Evolutionary conservation across 2,797 vertebrate species (phyloP).

Genomic region (Coluber constrictor): DNA sequence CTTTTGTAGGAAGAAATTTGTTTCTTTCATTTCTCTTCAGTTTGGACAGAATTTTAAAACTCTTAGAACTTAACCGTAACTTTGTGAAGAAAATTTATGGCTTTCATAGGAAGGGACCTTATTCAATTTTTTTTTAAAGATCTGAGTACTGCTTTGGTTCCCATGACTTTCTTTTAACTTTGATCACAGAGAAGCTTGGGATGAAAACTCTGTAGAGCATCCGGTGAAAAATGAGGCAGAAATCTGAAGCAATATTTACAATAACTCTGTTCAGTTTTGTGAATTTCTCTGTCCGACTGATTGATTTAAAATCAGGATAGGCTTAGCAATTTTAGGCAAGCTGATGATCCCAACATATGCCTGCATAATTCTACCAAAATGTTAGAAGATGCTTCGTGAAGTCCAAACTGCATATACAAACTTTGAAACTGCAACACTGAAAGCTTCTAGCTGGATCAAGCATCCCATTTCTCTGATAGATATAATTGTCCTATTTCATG

Average conservation of each 20-base stretch:
- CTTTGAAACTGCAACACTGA: constrained; percentile 24
- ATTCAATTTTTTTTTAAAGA: background rate
- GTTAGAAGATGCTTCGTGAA: constrained; percentile 37
- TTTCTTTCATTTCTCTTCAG: constrained; percentile 13
- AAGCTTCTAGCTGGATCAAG: constrained; percentile 19
- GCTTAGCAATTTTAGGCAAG: constrained; percentile 30
- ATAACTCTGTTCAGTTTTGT: constrained; percentile 50
- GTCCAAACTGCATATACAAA: background rate
- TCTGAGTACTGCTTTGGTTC: background rate
- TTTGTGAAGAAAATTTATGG: constrained; percentile 8
- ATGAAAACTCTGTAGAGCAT: constrained; percentile 49
- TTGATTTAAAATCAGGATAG: constrained; percentile 16
- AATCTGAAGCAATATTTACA: constrained; percentile 53
- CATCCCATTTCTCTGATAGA: background rate
- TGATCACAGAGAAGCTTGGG: constrained; percentile 17
- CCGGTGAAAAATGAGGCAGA: constrained; percentile 44
- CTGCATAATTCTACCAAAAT: constrained; percentile 21
- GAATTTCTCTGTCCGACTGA: constrained; percentile 55
- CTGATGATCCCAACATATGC: constrained; percentile 17
- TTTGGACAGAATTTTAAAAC: constrained; percentile 48
- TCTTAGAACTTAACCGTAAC: constrained; percentile 48
- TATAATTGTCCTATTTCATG: constrained; percentile 14
- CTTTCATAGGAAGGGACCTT: constrained; percentile 14
- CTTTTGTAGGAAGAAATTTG: background rate
- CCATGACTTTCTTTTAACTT: background rate